A percentile compares a stretch with the other conserved stretches of the same genome.
These are phyloP conservation scores for Aramus guarauna DNA, from an alignment of 2,113 vertebrate species.

Conservation along the genomic window DNA sequence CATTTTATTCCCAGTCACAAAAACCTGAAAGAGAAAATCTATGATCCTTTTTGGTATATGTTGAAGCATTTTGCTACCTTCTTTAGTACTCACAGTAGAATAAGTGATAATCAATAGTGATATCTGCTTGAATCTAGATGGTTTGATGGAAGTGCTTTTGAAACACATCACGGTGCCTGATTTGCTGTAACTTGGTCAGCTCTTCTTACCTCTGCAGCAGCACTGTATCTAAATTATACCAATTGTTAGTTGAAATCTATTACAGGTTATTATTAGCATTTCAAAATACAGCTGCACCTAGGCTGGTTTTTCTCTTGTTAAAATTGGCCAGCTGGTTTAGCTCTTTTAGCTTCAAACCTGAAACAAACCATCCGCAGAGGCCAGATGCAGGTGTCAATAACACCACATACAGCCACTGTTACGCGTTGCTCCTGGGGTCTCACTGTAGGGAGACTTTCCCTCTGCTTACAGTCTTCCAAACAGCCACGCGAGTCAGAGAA, in stretches of 20 bases:
- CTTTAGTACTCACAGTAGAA: constrained; percentile 43
- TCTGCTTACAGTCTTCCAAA: not conserved
- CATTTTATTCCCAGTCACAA: constrained; percentile 2
- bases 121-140: constrained; percentile 54
- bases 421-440: not conserved
- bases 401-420: not conserved
- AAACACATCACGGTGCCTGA: constrained; percentile 60
- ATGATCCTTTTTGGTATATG: not conserved
- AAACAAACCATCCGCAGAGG: not conserved
- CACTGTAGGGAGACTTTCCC: not conserved
- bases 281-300: constrained; percentile 51
- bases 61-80: constrained; percentile 51
- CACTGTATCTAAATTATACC: constrained; percentile 51
- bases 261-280: constrained; percentile 63
- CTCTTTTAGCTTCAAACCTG: constrained; percentile 26
- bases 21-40: constrained; percentile 21
- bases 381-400: not conserved
- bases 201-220: constrained; percentile 64
- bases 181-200: constrained; percentile 68
- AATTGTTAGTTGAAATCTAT: constrained; percentile 64
- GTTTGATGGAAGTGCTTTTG: constrained; percentile 63
- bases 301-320: constrained; percentile 24
- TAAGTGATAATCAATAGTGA: constrained; percentile 73
- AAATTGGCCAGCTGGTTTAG: constrained; percentile 61
- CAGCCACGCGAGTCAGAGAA: not conserved